Base-by-base conservation (phyloP, 2,113 vertebrate species). In the Tenebrosternarchus preto region DNA sequence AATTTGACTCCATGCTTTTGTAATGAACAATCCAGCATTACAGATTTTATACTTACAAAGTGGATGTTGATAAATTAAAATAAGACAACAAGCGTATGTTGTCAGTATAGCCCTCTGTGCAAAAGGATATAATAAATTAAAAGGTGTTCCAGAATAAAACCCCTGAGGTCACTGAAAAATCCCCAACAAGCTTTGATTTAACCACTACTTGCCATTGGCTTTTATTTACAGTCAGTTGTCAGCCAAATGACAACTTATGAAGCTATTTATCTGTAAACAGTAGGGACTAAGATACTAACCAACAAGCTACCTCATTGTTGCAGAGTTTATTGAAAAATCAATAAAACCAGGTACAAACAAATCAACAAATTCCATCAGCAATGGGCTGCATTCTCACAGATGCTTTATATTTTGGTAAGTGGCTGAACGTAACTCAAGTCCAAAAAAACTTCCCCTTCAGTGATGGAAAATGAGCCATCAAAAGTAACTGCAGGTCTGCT, bases 171-270 rank as follows among this genome's bases (percentile, higher is more conserved):
- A 95, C 95, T 96, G 95, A 94, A 94, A 95, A 95, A 97, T 97
- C 95, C 94, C 85, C 89, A 94, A 89, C 91, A 95, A 96, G 95
- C 95, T 95, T 95, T 95, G 93, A 95, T 95, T 95, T 98, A 95
- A 96, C 94, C 89, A 93, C 94, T 95, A 94, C 94, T 95, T 95
- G 93, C 93, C 94, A 95, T 94, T 74, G 92, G 92, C 92, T 95
- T 94, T 96, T 98, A 97, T 96, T 98, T 98, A 97, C 95, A 95
- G 94, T 95, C 94, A 94, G 91, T 95, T 94, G 94, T 92, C 88
- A 92, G 94, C 93, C 93, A 95, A 95, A 94, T 95, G 93, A 95
- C 94, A 94, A 93, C 93, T 94, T 94, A 93, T 95, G 94, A 94
- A 94, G 93, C 94, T 92, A 92, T 95, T 94, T 93, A 94, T 95